Percentiles rank a stretch among this genome's conserved stretches.
Evolutionary conservation across 37 sponge, comb jelly and placozoan species (phyloP).

Genomic region (Ephydatia muelleri): DNA sequence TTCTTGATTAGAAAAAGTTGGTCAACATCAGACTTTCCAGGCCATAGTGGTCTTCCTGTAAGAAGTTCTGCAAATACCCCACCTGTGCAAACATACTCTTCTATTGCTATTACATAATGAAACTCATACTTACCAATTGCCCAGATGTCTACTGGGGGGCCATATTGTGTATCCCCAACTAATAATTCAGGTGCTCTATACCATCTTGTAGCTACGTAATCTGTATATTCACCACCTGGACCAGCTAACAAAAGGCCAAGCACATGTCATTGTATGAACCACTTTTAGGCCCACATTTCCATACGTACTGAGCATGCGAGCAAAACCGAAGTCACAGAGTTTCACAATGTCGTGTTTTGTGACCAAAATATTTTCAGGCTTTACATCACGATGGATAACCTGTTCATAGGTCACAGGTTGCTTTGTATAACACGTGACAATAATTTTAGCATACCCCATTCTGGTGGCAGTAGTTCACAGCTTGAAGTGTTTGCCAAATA

Average conservation of each 20-base stretch:
- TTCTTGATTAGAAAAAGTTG: slow-evolving; percentile 90
- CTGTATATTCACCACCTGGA: slow-evolving; percentile 95
- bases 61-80: slow-evolving; percentile 97
- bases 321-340: slow-evolving; percentile 98
- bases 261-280: background rate
- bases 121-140: slow-evolving; percentile 70
- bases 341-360: slow-evolving; percentile 89
- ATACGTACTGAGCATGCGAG: slow-evolving; percentile 82
- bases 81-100: slow-evolving; percentile 38
- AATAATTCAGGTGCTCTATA: slow-evolving; percentile 96
- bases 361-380: slow-evolving; percentile 96
- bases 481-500: slow-evolving; percentile 90
- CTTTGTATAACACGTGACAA: background rate
- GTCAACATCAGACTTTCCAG: slow-evolving; percentile 95
- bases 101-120: background rate
- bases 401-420: slow-evolving; percentile 8
- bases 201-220: slow-evolving; percentile 98
- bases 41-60: slow-evolving; percentile 91
- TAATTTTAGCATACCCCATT: slow-evolving; percentile 64
- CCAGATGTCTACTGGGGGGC: slow-evolving; percentile 98
- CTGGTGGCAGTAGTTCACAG: slow-evolving; percentile 90
- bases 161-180: slow-evolving; percentile 97
- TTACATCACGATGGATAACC: slow-evolving; percentile 98
- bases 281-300: background rate
- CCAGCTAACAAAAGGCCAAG: slow-evolving; percentile 53